Conservation (phyloP, 2,113 vertebrate genomes). For the Gambusia affinis region DNA sequence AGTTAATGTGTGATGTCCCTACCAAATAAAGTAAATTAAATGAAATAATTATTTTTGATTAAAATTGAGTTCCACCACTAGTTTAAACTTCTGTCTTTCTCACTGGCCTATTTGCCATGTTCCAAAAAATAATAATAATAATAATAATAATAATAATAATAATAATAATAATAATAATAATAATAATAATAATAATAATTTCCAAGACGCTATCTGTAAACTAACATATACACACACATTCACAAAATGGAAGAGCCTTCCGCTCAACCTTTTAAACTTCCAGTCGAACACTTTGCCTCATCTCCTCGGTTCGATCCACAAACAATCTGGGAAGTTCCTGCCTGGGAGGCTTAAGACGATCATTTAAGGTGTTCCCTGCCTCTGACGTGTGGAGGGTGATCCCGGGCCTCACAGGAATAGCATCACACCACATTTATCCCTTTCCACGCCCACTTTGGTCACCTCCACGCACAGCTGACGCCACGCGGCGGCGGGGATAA, state of each 20-base stretch:
- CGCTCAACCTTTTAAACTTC: slow-evolving; percentile 31
- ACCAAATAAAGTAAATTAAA: too few relatives aligned
- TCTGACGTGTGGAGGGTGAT: slow-evolving; percentile 40
- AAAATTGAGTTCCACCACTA: too few relatives aligned
- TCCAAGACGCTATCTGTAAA: too few relatives aligned
- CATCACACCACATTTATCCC: not conserved
- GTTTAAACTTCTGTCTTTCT: not conserved
- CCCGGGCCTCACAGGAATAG: not conserved
- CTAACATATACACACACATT: not conserved
- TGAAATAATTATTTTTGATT: too few relatives aligned
- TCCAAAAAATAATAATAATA: too few relatives aligned
- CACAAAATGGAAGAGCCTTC: slow-evolving; percentile 10
- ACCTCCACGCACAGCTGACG: slow-evolving; percentile 12
- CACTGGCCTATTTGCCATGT: not conserved
- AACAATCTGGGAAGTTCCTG: slow-evolving; percentile 50
- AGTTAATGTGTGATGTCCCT: too few relatives aligned
- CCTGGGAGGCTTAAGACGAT: slow-evolving; percentile 48
- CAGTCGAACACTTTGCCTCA: not conserved
- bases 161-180: too few relatives aligned
- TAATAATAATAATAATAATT: too few relatives aligned
- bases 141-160: too few relatives aligned
- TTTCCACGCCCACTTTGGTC: slow-evolving; percentile 23
- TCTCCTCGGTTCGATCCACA: slow-evolving; percentile 17
- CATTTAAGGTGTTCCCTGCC: slow-evolving; percentile 50
- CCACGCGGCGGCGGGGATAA: slow-evolving; percentile 1